A percentile compares a stretch with the other conserved stretches of the same genome.
These are phyloP conservation scores for Thalassophryne amazonica DNA, from an alignment of 2,797 vertebrate species.

Conservation along the genomic window DNA sequence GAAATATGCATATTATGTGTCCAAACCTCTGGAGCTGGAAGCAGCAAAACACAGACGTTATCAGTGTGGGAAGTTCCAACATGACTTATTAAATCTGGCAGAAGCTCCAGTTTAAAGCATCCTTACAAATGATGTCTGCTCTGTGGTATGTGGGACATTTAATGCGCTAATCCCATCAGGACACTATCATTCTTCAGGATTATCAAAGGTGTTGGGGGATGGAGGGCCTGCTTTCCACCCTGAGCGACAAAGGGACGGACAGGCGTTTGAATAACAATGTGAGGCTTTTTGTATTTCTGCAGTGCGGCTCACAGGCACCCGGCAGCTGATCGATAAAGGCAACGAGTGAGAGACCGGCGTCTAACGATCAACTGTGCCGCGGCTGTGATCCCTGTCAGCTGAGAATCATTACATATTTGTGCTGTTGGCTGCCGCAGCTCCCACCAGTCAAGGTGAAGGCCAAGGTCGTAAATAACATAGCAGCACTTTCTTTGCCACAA, in stretches of 20 bases:
- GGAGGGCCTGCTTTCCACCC: constrained; percentile 43
- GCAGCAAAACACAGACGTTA: constrained; percentile 46
- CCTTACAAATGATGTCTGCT: constrained; percentile 40
- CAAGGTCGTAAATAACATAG: constrained; percentile 55
- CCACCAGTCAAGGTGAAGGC: constrained; percentile 63
- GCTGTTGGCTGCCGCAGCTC: constrained; percentile 22
- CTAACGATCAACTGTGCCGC: constrained; percentile 62
- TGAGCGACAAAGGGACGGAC: constrained; percentile 26
- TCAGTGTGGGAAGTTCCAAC: constrained; percentile 52
- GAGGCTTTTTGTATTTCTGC: constrained; percentile 9
- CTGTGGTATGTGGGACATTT: constrained; percentile 24
- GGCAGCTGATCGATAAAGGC: constrained; percentile 57
- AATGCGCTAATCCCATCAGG: constrained; percentile 38
- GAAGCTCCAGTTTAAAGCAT: constrained; percentile 41
- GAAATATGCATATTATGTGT: constrained; percentile 24
- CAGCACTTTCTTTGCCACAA: constrained; percentile 7
- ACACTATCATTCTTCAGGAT: constrained; percentile 37
- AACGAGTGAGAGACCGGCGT: constrained; percentile 33
- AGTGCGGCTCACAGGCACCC: constrained; percentile 38
- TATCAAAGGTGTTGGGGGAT: constrained; percentile 8
- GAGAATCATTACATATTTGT: constrained; percentile 63
- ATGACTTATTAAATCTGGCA: constrained; percentile 43
- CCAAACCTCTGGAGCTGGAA: constrained; percentile 42
- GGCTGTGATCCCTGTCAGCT: constrained; percentile 42
- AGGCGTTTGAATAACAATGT: constrained; percentile 48